phyloP scores from a whole-genome alignment of 2,888 invertebrate species.

The Rhamphomyia laevipes region DNA sequence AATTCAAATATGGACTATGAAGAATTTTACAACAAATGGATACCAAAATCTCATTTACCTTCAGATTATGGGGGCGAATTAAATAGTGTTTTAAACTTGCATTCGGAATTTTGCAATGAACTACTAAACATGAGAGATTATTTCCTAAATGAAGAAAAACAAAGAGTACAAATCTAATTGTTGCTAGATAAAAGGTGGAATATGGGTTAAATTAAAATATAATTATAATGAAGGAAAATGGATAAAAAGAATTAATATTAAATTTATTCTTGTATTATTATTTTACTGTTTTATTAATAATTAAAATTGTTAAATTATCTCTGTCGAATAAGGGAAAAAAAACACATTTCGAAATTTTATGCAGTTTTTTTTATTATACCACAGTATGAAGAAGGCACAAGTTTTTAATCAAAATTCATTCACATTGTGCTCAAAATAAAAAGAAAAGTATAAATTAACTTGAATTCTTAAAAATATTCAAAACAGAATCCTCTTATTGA shows the following conservation, averaged over 20 bases:
- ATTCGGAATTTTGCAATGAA: conserved; percentile 12
- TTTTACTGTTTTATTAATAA: too few relatives aligned
- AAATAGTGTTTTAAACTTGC: conserved; percentile 9
- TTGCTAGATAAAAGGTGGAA: background rate
- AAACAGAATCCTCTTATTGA: too few relatives aligned
- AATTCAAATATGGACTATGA: conserved; percentile 43
- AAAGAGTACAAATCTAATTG: conserved; percentile 1
- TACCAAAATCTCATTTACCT: conserved; percentile 47
- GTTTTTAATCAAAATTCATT: background rate
- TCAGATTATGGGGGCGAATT: conserved; percentile 50
- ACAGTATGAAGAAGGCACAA: conserved; percentile 4
- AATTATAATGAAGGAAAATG: too few relatives aligned
- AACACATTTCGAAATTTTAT: background rate
- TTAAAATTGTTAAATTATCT: too few relatives aligned
- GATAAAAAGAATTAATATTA: too few relatives aligned
- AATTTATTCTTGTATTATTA: too few relatives aligned
- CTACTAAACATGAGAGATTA: conserved; percentile 10
- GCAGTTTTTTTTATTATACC: conserved; percentile 2
- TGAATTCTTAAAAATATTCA: too few relatives aligned
- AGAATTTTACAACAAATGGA: conserved; percentile 42
- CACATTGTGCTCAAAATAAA: conserved; percentile 1
- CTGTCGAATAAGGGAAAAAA: too few relatives aligned
- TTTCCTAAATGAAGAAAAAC: conserved; percentile 15
- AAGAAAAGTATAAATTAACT: too few relatives aligned
- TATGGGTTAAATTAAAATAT: background rate